phyloP scores from a whole-genome alignment of 2,113 vertebrate species.

The Caloenas nicobarica region DNA sequence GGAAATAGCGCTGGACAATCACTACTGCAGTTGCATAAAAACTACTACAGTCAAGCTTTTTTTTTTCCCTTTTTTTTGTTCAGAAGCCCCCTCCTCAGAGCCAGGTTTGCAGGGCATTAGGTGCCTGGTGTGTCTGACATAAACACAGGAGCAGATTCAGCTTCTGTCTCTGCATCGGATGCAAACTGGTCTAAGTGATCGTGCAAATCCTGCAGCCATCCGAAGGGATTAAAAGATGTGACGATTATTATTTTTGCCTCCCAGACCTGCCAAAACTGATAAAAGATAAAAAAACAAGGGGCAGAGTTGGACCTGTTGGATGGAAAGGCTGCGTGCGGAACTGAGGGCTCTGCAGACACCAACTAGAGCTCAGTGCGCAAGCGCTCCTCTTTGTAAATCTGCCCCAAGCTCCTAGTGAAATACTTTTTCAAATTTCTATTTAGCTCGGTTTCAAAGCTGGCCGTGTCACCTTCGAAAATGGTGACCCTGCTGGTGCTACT shows the following conservation, averaged over 20 bases:
- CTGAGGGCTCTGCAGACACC: not conserved
- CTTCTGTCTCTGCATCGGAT: rapidly evolving
- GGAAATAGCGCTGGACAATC: not conserved
- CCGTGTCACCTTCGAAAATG: not conserved
- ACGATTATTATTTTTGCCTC: not conserved
- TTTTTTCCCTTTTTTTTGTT: not conserved
- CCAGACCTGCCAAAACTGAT: not conserved
- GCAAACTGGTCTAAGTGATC: not conserved
- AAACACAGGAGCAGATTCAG: not conserved
- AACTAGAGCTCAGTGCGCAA: not conserved
- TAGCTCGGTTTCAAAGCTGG: not conserved
- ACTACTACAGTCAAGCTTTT: not conserved
- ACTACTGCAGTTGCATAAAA: not conserved
- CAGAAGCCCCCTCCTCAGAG: not conserved
- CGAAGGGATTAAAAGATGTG: not conserved
- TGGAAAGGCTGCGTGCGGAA: not conserved
- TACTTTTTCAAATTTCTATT: not conserved
- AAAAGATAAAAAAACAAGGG: not conserved
- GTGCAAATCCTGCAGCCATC: not conserved
- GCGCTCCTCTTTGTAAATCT: not conserved
- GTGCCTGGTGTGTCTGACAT: rapidly evolving
- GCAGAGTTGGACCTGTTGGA: not conserved
- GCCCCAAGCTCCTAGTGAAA: not conserved
- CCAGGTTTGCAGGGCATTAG: not conserved
- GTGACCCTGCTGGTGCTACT: not conserved